Evolutionary conservation across 2,113 vertebrate species (phyloP).

Genomic region (Hydrochoerus hydrochaeris): DNA sequence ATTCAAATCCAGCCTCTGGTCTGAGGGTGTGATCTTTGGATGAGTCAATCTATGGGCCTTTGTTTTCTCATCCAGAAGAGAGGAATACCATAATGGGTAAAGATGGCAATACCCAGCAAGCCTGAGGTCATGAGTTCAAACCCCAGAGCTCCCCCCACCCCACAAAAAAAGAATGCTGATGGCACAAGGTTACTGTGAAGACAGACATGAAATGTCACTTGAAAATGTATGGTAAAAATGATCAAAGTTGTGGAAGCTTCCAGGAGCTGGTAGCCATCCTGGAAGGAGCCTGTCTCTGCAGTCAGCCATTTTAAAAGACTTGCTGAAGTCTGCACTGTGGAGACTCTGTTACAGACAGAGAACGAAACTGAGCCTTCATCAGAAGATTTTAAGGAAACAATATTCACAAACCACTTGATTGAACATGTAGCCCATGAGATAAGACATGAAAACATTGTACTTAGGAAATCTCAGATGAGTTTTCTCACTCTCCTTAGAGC

Average conservation of each 20-base stretch:
- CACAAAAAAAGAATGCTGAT: neutral
- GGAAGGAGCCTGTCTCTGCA: neutral
- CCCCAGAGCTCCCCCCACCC: no score
- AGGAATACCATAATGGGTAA: neutral
- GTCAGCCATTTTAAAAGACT: neutral
- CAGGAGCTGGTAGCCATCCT: neutral
- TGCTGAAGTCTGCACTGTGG: neutral
- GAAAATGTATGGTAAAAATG: neutral
- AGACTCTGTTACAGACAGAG: neutral
- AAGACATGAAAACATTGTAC: neutral
- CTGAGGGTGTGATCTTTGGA: neutral
- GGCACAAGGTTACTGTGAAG: neutral
- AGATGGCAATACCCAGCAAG: neutral
- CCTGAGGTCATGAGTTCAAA: no score
- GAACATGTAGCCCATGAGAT: neutral
- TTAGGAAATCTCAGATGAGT: neutral
- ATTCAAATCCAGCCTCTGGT: neutral
- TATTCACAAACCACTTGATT: neutral
- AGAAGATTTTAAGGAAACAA: neutral
- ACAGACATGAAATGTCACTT: neutral
- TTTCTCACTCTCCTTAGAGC: neutral
- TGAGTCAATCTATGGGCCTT: neutral
- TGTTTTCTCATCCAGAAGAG: neutral
- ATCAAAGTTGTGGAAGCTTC: neutral
- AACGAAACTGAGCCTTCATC: neutral